These are phyloP conservation scores for Melanerpes formicivorus DNA, from an alignment of 2,113 vertebrate species.

Conservation along the genomic window DNA sequence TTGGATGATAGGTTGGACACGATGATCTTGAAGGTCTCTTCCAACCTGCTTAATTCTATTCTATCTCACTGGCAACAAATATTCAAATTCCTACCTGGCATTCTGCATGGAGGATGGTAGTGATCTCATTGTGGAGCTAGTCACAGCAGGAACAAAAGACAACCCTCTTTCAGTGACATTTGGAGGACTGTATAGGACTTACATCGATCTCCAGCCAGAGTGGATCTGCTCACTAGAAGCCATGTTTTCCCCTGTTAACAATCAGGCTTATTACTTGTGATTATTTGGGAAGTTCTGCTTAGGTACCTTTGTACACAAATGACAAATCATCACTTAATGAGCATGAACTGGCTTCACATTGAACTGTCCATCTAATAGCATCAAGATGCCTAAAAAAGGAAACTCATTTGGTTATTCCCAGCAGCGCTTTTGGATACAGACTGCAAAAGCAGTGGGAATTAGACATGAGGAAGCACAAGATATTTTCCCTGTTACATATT, in stretches of 20 bases:
- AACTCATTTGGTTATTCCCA: constrained; percentile 55
- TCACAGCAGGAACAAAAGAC: background rate
- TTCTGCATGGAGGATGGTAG: background rate
- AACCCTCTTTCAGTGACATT: background rate
- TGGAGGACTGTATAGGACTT: background rate
- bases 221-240: background rate
- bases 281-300: background rate
- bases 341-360: constrained; percentile 40
- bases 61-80: background rate
- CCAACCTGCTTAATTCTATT: too few species aligned
- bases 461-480: constrained; percentile 63
- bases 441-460: constrained; percentile 65
- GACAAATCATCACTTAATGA: constrained; percentile 48
- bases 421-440: constrained; percentile 56
- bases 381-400: constrained; percentile 56
- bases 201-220: background rate
- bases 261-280: background rate
- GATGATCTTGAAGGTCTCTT: too few species aligned
- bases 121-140: background rate
- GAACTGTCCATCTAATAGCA: constrained; percentile 60
- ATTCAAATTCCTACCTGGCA: background rate
- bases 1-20: too few species aligned
- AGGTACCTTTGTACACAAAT: constrained; percentile 20
- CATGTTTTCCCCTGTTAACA: background rate
- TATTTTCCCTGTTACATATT: constrained; percentile 53